These are phyloP conservation scores for Agrypnus murinus DNA, from an alignment of 2,888 invertebrate genomes.

Conservation along the genomic window DNA sequence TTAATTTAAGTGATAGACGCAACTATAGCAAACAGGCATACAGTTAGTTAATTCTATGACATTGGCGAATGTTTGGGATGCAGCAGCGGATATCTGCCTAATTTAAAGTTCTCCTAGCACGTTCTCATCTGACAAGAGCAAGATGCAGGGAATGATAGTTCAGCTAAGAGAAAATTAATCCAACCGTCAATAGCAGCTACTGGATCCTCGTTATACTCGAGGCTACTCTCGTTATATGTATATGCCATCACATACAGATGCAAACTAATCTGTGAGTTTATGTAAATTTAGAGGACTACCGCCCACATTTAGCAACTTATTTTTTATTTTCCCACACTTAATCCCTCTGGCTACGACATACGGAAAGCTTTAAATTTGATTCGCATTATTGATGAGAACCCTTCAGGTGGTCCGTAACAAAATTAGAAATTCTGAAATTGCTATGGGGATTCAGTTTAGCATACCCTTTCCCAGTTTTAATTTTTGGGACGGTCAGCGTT, in stretches of 20 bases:
- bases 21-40: too few relatives aligned
- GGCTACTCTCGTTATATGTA: constrained; percentile 41
- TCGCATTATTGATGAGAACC: constrained; percentile 30
- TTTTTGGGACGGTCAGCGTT: background rate
- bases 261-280: constrained; percentile 36
- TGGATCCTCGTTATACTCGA: constrained; percentile 45
- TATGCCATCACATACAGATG: constrained; percentile 44
- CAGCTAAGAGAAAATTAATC: constrained; percentile 49
- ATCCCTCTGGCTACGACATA: constrained; percentile 2
- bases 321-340: constrained; percentile 33
- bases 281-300: constrained; percentile 35
- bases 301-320: constrained; percentile 19
- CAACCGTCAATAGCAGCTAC: constrained; percentile 50
- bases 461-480: background rate
- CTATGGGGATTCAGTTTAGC: background rate
- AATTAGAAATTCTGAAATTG: constrained; percentile 14
- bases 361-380: constrained; percentile 21
- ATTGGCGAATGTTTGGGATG: constrained; percentile 20
- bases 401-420: constrained; percentile 27
- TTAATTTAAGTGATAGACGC: background rate
- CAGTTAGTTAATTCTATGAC: constrained; percentile 20
- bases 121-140: constrained; percentile 48
- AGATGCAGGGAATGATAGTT: constrained; percentile 48
- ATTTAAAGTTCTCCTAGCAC: constrained; percentile 40
- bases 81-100: constrained; percentile 26